These are phyloP conservation scores for Brachyalestes nurse DNA, from an alignment of 2,797 vertebrate species.

Conservation along the genomic window DNA sequence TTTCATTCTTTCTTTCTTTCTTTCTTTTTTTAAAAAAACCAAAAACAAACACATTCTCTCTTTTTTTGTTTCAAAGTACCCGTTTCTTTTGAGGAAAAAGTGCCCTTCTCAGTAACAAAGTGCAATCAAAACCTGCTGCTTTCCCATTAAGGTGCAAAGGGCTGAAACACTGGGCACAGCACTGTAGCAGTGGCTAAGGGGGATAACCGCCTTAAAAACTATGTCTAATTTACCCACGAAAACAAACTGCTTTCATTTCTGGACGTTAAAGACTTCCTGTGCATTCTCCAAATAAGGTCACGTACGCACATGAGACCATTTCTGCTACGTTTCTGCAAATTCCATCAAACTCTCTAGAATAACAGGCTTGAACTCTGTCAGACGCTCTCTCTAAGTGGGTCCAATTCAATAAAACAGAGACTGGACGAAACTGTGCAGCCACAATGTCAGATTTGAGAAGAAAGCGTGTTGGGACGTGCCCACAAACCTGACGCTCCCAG, in stretches of 20 bases:
- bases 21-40: conserved; percentile 21
- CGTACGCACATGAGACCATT: neutral
- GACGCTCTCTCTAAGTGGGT: neutral
- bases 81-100: conserved; percentile 80
- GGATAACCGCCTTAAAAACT: conserved; percentile 27
- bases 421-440: conserved; percentile 32
- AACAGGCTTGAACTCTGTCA: neutral
- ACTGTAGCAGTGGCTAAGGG: conserved; percentile 53
- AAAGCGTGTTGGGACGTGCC: conserved; percentile 77
- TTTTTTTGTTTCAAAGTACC: conserved; percentile 80
- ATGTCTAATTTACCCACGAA: conserved; percentile 20
- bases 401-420: conserved; percentile 1
- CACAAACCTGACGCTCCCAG: conserved; percentile 57
- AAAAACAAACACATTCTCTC: conserved; percentile 69
- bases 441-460: conserved; percentile 71
- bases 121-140: conserved; percentile 76
- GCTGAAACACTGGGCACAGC: conserved; percentile 60
- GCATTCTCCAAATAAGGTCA: conserved; percentile 15
- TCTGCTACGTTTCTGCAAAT: conserved; percentile 6
- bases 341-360: conserved; percentile 40
- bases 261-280: neutral
- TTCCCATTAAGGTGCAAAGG: conserved; percentile 77
- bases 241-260: neutral
- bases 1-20: conserved; percentile 24
- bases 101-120: conserved; percentile 81